Evolutionary conservation across 2,113 vertebrate genomes (phyloP).

Genomic region (Hippocampus barbouri): DNA sequence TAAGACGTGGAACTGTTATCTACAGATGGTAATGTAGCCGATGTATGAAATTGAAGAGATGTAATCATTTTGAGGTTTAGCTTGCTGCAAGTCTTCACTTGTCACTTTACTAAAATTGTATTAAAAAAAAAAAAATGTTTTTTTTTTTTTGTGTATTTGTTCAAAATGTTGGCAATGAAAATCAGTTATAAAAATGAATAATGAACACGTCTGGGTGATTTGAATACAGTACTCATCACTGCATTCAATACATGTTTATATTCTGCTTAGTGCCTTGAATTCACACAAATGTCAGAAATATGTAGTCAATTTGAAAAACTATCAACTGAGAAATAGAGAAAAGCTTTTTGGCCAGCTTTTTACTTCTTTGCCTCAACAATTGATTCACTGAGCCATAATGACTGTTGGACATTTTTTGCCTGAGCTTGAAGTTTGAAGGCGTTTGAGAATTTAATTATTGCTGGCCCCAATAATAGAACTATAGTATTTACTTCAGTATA

Average conservation of each 20-base stretch:
- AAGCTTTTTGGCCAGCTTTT: not conserved
- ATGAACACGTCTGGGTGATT: not conserved
- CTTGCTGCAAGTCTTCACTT: conserved; percentile 5
- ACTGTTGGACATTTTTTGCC: not conserved
- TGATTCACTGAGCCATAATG: not conserved
- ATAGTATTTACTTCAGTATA: conserved; percentile 14
- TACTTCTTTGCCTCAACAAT: not conserved
- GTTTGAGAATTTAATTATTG: not conserved
- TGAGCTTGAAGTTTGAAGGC: not conserved
- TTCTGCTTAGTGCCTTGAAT: not conserved
- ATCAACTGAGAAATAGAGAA: not conserved
- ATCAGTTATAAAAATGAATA: not conserved
- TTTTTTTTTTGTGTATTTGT: not conserved
- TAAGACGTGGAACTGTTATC: not conserved
- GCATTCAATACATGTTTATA: not conserved
- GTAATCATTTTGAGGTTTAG: not conserved
- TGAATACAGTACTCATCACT: not conserved
- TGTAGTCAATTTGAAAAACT: not conserved
- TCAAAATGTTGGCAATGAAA: conserved; percentile 1
- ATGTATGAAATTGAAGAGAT: not conserved
- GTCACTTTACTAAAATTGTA: conserved; percentile 5
- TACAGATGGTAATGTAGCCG: not conserved
- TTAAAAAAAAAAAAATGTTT: not conserved
- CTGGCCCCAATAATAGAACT: not conserved
- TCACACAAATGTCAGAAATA: not conserved